These are phyloP conservation scores for Musca vetustissima DNA, from an alignment of 1,140 invertebrate genomes.

Conservation along the genomic window DNA sequence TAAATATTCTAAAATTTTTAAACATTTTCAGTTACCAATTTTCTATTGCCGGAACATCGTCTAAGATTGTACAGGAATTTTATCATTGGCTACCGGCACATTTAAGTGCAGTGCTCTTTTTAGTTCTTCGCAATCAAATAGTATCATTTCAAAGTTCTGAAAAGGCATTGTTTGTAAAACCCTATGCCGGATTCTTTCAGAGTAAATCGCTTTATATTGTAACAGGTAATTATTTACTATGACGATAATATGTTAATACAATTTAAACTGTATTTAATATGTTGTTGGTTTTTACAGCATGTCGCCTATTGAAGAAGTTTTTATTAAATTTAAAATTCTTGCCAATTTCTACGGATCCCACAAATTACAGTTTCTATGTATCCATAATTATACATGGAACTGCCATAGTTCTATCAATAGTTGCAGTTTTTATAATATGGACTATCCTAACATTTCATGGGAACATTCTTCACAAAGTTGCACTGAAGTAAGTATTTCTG, in stretches of 20 bases:
- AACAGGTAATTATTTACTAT: constrained; percentile 34
- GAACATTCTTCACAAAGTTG: constrained; percentile 38
- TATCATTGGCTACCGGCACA: constrained; percentile 53
- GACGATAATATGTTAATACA: not conserved
- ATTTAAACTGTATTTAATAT: not conserved
- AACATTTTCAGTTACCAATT: constrained; percentile 42
- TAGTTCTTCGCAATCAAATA: constrained; percentile 46
- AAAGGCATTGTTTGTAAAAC: constrained; percentile 33
- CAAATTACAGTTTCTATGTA: constrained; percentile 42
- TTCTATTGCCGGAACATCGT: constrained; percentile 42
- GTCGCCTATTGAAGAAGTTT: constrained; percentile 42
- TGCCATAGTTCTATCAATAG: constrained; percentile 39
- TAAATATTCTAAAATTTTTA: not conserved
- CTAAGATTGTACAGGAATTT: constrained; percentile 43
- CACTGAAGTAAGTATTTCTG: constrained; percentile 28
- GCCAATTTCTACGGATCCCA: constrained; percentile 32
- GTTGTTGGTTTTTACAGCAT: constrained; percentile 31
- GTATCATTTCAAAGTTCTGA: constrained; percentile 35
- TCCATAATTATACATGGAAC: constrained; percentile 44
- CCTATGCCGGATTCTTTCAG: constrained; percentile 32
- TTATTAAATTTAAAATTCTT: constrained; percentile 32
- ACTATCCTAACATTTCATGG: constrained; percentile 37
- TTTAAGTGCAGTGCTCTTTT: constrained; percentile 43
- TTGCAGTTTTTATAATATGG: constrained; percentile 37
- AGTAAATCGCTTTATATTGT: constrained; percentile 43